phyloP scores from a whole-genome alignment of 2,888 invertebrate species.

The Keiferia lycopersicella region DNA sequence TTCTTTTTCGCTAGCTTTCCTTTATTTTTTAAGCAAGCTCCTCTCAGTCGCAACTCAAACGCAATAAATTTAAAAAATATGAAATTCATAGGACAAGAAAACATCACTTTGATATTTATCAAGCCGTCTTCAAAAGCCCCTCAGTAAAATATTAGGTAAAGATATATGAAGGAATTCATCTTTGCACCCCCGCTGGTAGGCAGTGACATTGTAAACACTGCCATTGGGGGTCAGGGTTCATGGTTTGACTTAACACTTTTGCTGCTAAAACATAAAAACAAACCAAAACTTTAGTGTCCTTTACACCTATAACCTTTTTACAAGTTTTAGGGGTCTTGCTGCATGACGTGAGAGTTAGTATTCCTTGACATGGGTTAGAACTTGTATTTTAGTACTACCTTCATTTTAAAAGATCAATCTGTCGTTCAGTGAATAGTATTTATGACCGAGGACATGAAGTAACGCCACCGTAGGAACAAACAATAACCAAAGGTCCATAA shows the following conservation, averaged over 20 bases:
- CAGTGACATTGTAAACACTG: slow-evolving; percentile 3
- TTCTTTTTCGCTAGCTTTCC: too few species aligned
- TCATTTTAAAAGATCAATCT: too few species aligned
- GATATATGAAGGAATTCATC: slow-evolving; percentile 32
- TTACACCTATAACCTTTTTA: too few species aligned
- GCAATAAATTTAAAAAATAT: slow-evolving; percentile 4
- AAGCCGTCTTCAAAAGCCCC: slow-evolving; percentile 24
- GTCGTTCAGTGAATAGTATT: too few species aligned
- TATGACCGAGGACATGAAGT: too few species aligned
- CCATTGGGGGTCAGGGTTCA: slow-evolving; percentile 12
- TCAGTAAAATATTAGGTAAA: background rate
- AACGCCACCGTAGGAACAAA: background rate
- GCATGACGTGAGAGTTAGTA: too few species aligned
- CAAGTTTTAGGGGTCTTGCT: too few species aligned
- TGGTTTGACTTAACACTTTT: slow-evolving; percentile 2
- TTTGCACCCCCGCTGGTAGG: background rate
- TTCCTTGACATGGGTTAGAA: too few species aligned
- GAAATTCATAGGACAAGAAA: slow-evolving; percentile 1
- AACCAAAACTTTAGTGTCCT: too few species aligned
- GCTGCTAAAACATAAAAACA: background rate
- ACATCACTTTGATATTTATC: slow-evolving; percentile 9
- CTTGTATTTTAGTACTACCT: too few species aligned
- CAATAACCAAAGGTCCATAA: background rate
- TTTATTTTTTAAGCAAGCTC: background rate
- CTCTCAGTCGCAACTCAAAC: background rate